Evolutionary conservation across 2,888 invertebrate species (phyloP).

Genomic region (Metellina segmentata): DNA sequence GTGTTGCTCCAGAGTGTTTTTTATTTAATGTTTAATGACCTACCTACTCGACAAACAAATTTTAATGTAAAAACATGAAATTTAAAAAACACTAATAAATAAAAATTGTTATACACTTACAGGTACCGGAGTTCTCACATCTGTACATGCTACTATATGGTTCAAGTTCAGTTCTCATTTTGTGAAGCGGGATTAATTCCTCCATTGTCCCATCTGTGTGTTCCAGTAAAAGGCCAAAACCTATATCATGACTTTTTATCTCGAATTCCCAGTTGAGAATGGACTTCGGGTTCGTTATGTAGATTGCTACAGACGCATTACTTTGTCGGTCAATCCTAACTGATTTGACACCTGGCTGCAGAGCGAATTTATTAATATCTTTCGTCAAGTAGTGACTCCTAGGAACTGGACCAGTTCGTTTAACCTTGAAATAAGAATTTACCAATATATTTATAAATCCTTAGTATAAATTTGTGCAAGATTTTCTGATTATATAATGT

Average conservation of each 20-base stretch:
- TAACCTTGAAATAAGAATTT: not conserved
- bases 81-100: not conserved
- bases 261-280: not conserved
- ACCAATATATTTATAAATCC: too few species aligned
- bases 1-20: too few species aligned
- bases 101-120: not conserved
- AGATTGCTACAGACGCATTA: not conserved
- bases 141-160: not conserved
- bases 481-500: too few species aligned
- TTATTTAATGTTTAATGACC: too few species aligned
- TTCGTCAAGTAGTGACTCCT: not conserved
- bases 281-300: not conserved
- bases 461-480: too few species aligned
- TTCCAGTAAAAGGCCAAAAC: not conserved
- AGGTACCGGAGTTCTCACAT: not conserved
- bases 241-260: not conserved
- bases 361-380: not conserved
- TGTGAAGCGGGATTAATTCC: not conserved
- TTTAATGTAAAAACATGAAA: too few species aligned
- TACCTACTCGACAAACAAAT: too few species aligned
- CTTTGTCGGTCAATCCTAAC: not conserved
- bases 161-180: not conserved
- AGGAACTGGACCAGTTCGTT: not conserved
- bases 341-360: not conserved
- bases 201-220: not conserved